Conservation (phyloP, 2,113 vertebrate genomes). For the Tichodroma muraria region DNA sequence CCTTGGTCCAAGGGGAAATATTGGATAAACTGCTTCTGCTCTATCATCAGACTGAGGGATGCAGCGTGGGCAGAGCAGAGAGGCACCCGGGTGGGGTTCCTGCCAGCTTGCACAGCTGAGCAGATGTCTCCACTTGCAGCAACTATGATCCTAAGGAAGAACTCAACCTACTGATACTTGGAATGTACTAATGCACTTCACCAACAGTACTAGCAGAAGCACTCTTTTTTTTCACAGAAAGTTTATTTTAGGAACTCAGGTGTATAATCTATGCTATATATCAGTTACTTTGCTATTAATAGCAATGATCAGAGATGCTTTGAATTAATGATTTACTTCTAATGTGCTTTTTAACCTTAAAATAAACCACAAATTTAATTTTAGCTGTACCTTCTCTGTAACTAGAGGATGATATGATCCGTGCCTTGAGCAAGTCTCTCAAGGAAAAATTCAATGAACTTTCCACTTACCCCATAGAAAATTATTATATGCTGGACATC, state of each 20-base stretch:
- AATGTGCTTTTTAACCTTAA: slow-evolving; percentile 46
- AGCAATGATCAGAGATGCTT: not conserved
- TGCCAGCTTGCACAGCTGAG: not conserved
- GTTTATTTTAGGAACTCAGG: slow-evolving; percentile 15
- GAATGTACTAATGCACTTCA: not conserved
- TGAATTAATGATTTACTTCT: slow-evolving; percentile 39
- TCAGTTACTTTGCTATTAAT: slow-evolving; percentile 46
- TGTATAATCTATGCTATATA: not conserved
- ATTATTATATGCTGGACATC: not conserved
- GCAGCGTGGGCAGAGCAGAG: not conserved
- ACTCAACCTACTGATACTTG: not conserved
- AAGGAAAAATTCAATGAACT: not conserved
- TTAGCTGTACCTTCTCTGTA: not conserved
- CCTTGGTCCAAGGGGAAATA: not conserved
- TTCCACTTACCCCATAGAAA: not conserved
- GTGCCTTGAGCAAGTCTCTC: slow-evolving; percentile 5
- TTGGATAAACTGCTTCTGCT: not conserved
- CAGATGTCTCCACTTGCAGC: not conserved
- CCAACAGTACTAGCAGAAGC: not conserved
- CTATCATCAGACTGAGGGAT: not conserved
- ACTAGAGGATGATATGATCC: not conserved
- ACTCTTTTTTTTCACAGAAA: not conserved
- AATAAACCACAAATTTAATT: slow-evolving; percentile 1
- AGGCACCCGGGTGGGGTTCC: rapidly evolving
- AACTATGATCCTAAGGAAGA: not conserved